These are phyloP conservation scores for Lethenteron camtschaticum DNA, from an alignment of 2,113 vertebrate species.

Conservation along the genomic window DNA sequence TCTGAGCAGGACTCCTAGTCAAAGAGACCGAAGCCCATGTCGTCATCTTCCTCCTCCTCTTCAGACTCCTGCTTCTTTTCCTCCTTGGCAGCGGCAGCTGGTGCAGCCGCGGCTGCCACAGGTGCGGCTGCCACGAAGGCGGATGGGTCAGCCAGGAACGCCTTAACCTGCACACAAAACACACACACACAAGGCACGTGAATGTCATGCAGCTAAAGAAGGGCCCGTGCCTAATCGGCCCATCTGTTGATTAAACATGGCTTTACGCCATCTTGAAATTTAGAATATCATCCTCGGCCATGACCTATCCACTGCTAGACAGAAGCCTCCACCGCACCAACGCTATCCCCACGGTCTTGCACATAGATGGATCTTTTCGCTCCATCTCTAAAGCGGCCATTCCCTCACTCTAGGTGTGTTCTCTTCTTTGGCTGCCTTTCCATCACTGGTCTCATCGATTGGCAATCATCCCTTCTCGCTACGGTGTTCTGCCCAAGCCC, in stretches of 20 bases:
- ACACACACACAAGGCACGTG: background rate
- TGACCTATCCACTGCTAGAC: background rate
- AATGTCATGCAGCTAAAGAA: background rate
- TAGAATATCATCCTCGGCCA: background rate
- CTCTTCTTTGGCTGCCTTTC: too few relatives aligned
- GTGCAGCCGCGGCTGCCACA: background rate
- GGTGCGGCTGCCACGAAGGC: background rate
- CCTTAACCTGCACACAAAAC: slow-evolving; percentile 1
- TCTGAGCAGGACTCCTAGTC: background rate
- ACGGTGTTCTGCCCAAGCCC: too few relatives aligned
- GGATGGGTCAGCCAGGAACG: background rate
- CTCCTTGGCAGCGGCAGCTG: background rate
- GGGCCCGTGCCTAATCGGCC: background rate
- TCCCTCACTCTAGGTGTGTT: too few relatives aligned
- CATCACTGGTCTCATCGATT: too few relatives aligned
- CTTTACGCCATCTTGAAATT: background rate
- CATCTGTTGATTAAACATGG: background rate
- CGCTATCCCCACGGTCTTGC: too few relatives aligned
- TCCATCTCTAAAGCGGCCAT: too few relatives aligned
- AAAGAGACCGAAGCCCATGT: slow-evolving; percentile 1
- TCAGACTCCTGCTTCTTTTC: background rate
- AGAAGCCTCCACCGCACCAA: background rate
- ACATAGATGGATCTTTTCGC: too few relatives aligned
- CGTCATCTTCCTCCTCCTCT: slow-evolving; percentile 1
- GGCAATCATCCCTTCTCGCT: too few relatives aligned